Conservation (phyloP, 2,113 vertebrate genomes). For the Bettongia penicillata region DNA sequence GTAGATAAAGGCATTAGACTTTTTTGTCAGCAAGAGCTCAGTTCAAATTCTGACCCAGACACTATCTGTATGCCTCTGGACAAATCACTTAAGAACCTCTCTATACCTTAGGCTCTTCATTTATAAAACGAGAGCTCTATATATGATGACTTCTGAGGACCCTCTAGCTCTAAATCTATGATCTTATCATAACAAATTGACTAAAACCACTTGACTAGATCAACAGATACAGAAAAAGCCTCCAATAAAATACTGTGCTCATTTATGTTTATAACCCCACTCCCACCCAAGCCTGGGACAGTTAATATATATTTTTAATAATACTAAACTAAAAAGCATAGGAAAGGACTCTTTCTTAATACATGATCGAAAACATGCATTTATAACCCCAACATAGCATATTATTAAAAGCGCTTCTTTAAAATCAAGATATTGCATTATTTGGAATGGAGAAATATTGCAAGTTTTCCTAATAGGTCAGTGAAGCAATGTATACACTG, state of each 20-base stretch:
- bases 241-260: background rate
- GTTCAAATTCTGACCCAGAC: background rate
- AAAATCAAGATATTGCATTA: background rate
- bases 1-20: background rate
- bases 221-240: background rate
- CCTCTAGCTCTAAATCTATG: background rate
- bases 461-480: background rate
- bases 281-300: background rate
- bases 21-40: background rate
- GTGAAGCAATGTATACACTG: background rate
- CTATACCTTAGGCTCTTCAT: background rate
- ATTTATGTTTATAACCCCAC: background rate
- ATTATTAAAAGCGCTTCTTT: background rate
- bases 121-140: background rate
- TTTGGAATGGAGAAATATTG: background rate
- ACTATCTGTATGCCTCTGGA: background rate
- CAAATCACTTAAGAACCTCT: background rate
- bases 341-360: background rate
- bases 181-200: background rate
- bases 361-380: background rate
- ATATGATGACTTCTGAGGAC: background rate
- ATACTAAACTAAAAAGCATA: background rate
- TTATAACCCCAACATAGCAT: background rate
- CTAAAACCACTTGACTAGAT: background rate
- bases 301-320: background rate